Percentiles rank a stretch among this genome's conserved stretches.
These are phyloP conservation scores for Digitonthophagus gazella DNA, from an alignment of 2,888 invertebrate species.

Conservation along the genomic window DNA sequence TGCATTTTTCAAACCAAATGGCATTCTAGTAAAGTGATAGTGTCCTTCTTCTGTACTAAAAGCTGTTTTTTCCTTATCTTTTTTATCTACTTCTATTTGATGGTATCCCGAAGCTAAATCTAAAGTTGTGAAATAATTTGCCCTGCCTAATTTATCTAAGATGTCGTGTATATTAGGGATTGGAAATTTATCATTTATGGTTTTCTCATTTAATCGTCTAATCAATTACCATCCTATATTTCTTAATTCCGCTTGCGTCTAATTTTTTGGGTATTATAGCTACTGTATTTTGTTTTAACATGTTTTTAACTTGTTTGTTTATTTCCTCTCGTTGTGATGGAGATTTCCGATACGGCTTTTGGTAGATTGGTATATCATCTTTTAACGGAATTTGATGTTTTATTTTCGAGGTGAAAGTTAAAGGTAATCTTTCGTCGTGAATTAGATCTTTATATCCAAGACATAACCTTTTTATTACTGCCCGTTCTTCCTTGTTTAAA, in stretches of 20 bases:
- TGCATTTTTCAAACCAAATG: too few relatives aligned
- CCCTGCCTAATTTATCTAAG: too few relatives aligned
- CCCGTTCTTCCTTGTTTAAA: slow-evolving; percentile 16
- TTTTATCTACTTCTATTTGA: too few relatives aligned
- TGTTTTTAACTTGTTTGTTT: slow-evolving; percentile 26
- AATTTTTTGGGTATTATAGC: slow-evolving; percentile 33
- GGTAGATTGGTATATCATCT: slow-evolving; percentile 30
- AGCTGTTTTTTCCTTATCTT: too few relatives aligned
- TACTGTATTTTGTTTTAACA: slow-evolving; percentile 29
- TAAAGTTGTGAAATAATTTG: too few relatives aligned
- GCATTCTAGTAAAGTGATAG: too few relatives aligned
- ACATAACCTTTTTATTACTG: slow-evolving; percentile 19
- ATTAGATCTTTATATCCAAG: slow-evolving; percentile 28
- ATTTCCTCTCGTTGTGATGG: slow-evolving; percentile 35
- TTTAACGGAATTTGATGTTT: slow-evolving; percentile 31
- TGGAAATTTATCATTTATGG: too few relatives aligned
- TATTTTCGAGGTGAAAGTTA: slow-evolving; percentile 20
- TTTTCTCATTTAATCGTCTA: slow-evolving; percentile 36
- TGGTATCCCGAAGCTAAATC: too few relatives aligned
- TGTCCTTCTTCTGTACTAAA: too few relatives aligned
- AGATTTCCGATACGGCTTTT: slow-evolving; percentile 36
- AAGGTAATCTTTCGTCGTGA: slow-evolving; percentile 23
- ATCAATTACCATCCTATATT: slow-evolving; percentile 34
- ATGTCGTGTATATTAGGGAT: too few relatives aligned
- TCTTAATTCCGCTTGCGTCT: slow-evolving; percentile 29